Conservation (phyloP, 2,113 vertebrate species). For the Lota lota region DNA sequence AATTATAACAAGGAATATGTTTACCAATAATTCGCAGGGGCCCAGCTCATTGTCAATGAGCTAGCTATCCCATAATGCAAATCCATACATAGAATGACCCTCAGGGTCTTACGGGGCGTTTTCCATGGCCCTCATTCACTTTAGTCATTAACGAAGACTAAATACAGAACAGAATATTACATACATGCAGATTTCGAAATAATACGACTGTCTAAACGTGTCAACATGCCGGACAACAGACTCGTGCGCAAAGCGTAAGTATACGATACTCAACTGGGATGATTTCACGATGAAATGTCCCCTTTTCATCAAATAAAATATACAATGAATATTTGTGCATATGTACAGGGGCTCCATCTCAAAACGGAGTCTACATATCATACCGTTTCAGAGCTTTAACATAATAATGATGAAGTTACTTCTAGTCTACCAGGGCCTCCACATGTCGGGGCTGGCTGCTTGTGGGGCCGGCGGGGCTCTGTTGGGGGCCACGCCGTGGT, state of each 20-base stretch:
- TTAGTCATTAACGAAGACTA: constrained; percentile 65
- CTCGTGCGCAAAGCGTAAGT: constrained; percentile 59
- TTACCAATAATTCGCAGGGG: constrained; percentile 68
- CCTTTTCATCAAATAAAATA: constrained; percentile 42
- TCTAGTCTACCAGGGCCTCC: constrained; percentile 54
- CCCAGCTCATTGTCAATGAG: constrained; percentile 39
- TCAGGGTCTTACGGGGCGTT: constrained; percentile 77
- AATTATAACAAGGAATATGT: constrained; percentile 52
- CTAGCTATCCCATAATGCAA: constrained; percentile 55
- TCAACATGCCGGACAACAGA: constrained; percentile 61
- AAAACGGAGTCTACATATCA: not conserved
- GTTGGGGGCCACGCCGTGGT: not conserved
- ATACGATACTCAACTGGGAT: constrained; percentile 68
- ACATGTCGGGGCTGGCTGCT: constrained; percentile 38
- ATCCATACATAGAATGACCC: constrained; percentile 70
- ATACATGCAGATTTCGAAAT: constrained; percentile 71
- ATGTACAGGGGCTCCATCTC: not conserved
- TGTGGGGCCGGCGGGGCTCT: not conserved
- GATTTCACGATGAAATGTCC: constrained; percentile 45
- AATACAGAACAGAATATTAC: constrained; percentile 64
- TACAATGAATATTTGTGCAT: constrained; percentile 3
- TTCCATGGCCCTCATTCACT: constrained; percentile 69
- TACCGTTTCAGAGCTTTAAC: not conserved
- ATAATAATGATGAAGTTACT: not conserved
- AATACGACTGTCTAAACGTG: constrained; percentile 66